These are phyloP conservation scores for Eutrigla gurnardus DNA, from an alignment of 2,797 vertebrate species.

Conservation along the genomic window DNA sequence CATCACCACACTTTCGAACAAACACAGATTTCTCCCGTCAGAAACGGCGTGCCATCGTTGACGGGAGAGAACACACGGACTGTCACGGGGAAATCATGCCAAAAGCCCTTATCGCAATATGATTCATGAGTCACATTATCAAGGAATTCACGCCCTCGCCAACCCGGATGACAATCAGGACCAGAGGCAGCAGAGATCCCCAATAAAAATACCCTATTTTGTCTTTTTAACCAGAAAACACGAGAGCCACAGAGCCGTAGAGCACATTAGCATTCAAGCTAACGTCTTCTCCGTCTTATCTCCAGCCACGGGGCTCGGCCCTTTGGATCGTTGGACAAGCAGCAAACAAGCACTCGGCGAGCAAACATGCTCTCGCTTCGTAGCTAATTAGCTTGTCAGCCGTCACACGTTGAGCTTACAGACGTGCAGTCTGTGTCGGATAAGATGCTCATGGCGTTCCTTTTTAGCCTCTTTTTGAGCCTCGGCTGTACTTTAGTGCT, in stretches of 20 bases:
- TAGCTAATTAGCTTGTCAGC: slow-evolving; percentile 3
- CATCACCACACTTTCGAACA: slow-evolving; percentile 54
- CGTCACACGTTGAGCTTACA: not conserved
- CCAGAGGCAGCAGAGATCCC: not conserved
- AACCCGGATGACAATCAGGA: not conserved
- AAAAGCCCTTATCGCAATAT: not conserved
- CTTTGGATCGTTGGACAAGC: not conserved
- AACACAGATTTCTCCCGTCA: slow-evolving; percentile 49
- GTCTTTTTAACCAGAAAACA: not conserved
- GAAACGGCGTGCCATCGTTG: slow-evolving; percentile 28
- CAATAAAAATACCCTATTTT: not conserved
- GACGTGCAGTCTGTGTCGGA: not conserved
- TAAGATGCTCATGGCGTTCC: not conserved
- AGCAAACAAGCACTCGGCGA: slow-evolving; percentile 9
- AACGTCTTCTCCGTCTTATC: not conserved
- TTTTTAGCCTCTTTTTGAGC: slow-evolving; percentile 1
- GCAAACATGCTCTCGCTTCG: not conserved
- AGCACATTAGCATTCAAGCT: slow-evolving; percentile 2
- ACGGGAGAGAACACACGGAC: slow-evolving; percentile 9
- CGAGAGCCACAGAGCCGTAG: not conserved
- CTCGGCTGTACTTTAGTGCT: not conserved
- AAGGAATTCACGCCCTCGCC: not conserved
- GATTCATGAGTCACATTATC: not conserved
- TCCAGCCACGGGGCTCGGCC: not conserved
- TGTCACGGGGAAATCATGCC: slow-evolving; percentile 9